Evolutionary conservation across 2,113 vertebrate genomes (phyloP).

Genomic region (Ranitomeya imitator): DNA sequence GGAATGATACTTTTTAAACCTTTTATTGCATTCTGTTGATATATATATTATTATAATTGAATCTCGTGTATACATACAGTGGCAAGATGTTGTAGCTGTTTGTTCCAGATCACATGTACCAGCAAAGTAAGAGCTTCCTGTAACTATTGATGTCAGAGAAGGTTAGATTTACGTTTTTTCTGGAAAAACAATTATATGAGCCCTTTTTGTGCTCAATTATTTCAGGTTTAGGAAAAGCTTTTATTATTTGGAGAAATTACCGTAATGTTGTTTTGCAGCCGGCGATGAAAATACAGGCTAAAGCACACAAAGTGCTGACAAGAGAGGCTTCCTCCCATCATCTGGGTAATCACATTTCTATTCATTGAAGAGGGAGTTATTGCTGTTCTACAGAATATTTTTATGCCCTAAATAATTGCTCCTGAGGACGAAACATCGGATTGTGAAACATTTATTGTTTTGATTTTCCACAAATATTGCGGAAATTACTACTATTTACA

Average conservation of each 20-base stretch:
- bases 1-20: too few relatives aligned
- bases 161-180: constrained; percentile 17
- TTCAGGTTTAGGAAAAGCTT: constrained; percentile 38
- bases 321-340: constrained; percentile 33
- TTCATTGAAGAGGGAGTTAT: constrained; percentile 47
- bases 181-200: constrained; percentile 34
- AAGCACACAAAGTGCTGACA: constrained; percentile 38
- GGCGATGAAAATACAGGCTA: constrained; percentile 34
- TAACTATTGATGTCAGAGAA: neutral
- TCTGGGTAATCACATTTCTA: constrained; percentile 31
- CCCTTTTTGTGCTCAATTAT: constrained; percentile 41
- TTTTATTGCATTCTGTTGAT: too few relatives aligned
- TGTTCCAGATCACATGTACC: neutral
- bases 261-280: constrained; percentile 44
- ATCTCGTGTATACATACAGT: neutral
- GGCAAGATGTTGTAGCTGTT: neutral
- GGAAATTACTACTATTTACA: neutral
- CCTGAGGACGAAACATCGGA: constrained; percentile 13
- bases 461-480: constrained; percentile 26
- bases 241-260: constrained; percentile 42
- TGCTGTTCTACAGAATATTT: constrained; percentile 40
- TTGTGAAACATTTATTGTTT: constrained; percentile 3
- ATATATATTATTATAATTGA: too few relatives aligned
- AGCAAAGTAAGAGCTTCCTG: neutral
- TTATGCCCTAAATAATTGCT: constrained; percentile 10